These are phyloP conservation scores for Grapholita molesta DNA, from an alignment of 1,140 invertebrate species.

Conservation along the genomic window DNA sequence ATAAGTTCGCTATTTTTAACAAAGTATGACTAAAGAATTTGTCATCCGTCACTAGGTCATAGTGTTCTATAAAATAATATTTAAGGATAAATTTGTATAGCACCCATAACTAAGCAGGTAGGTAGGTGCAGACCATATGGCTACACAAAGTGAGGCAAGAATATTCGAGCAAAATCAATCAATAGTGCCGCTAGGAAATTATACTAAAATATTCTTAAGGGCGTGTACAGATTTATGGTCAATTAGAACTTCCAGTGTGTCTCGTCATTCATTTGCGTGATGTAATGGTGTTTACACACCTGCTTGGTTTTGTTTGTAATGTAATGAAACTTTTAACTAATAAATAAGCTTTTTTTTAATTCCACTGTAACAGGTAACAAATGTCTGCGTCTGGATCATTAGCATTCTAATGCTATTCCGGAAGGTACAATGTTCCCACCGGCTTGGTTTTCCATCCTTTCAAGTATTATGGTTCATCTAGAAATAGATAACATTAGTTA, in stretches of 20 bases:
- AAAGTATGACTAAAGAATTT: neutral
- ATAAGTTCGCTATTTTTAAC: no score
- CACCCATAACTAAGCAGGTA: neutral
- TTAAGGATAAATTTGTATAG: neutral
- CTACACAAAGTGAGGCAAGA: neutral
- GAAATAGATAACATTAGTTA: no score
- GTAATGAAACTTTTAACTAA: neutral
- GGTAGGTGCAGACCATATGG: neutral
- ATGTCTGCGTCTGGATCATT: no score
- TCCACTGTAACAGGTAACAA: neutral
- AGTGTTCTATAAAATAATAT: neutral
- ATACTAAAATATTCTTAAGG: conserved; percentile 8
- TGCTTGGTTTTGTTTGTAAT: neutral
- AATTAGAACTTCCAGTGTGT: neutral
- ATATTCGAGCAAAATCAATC: conserved; percentile 15
- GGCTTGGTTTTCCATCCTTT: no score
- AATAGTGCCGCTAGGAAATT: conserved; percentile 6
- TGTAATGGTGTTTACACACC: neutral
- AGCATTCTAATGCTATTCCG: no score
- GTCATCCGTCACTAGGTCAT: neutral
- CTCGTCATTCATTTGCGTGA: neutral
- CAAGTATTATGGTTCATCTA: no score
- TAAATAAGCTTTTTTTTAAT: neutral
- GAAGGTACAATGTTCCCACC: no score
- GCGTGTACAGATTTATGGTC: conserved; percentile 9